Evolutionary conservation across 2,113 vertebrate species (phyloP), one percentile per base, ranked within the genome.

Genomic region (Athene noctua): DNA sequence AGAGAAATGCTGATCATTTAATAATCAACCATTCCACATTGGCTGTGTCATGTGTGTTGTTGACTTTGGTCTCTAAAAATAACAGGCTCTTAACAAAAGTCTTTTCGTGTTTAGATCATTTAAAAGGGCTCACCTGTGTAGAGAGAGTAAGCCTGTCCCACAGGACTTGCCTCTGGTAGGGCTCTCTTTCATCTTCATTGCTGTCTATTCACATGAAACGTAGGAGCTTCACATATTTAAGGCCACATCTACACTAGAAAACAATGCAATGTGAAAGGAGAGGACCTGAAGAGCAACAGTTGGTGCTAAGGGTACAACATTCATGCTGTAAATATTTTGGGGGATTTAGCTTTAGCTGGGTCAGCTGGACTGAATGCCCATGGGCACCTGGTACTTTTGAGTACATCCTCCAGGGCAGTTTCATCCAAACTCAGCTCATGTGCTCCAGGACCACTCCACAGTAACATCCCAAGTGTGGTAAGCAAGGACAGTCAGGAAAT

Each of bases 301-400:
- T 2, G 0, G 0, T 42, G 25, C 42, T 59, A 55, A 78, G 15
- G 9, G n/a, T 62, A 17, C 38, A n/a, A 2, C 13, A 13, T 36
- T 27, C n/a, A 40, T 11, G 23, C 15, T 42, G 13, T n/a, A 90
- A 77, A 65, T 58, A 57, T 63, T 49, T 11, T 2, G 11, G 27
- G 36, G 19, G 2, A 4, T 10, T 16, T 57, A 80, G 15, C n/a
- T 85, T 75, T 75, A 75, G 12, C 36, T 65, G 30, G 14, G 23
- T 58, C 4, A 26, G 30, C 40, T 54, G 30, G 46, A 70, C 21
- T 13, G 21, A 95, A 75, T 0, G 3, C 18, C 15, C 49, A 52
- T 2, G 14, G 46, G 29, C 22, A 70, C 12, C 5, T 52, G 10
- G 18, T 49, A 5, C 4, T 77, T 73, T 42, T 14, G 34, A 86